These are phyloP conservation scores for Tonatia bakeri DNA, from an alignment of 2,113 vertebrate genomes.

Conservation along the genomic window DNA sequence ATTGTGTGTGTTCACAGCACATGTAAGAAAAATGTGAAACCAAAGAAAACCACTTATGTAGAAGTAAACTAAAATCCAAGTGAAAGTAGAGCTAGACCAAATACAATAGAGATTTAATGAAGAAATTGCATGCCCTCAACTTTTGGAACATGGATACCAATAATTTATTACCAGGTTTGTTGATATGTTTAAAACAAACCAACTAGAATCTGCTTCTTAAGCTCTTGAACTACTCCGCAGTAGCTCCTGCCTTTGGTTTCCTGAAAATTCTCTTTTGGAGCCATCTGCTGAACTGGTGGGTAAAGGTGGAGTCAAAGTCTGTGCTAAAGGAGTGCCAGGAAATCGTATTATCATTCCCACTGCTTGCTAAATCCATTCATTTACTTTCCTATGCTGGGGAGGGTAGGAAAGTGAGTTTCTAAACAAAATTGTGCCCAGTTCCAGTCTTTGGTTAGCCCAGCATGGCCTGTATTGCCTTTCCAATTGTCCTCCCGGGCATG, in stretches of 20 bases:
- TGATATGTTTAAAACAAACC: not conserved
- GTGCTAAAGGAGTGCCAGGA: not conserved
- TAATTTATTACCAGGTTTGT: not conserved
- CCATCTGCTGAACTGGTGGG: not conserved
- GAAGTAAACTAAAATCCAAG: conserved; percentile 29
- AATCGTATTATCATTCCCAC: not conserved
- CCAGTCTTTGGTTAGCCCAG: not conserved
- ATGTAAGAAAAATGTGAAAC: conserved; percentile 45
- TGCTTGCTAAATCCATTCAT: not conserved
- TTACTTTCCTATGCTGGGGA: not conserved
- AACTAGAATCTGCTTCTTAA: not conserved
- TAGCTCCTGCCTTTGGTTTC: not conserved
- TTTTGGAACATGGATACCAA: not conserved
- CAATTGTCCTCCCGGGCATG: not conserved
- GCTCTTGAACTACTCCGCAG: not conserved
- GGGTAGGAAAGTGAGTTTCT: not conserved
- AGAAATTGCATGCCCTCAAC: not conserved
- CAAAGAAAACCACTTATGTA: not conserved
- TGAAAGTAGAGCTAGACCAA: not conserved
- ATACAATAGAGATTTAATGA: not conserved
- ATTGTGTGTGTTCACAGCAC: conserved; percentile 41
- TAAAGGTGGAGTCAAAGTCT: not conserved
- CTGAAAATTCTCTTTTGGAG: not conserved
- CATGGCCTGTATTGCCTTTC: not conserved
- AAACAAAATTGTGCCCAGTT: not conserved